Percentiles rank a stretch among this genome's conserved stretches.
phyloP scores from a whole-genome alignment of 1,140 invertebrate species.

The Cyrtorhinus lividipennis region DNA sequence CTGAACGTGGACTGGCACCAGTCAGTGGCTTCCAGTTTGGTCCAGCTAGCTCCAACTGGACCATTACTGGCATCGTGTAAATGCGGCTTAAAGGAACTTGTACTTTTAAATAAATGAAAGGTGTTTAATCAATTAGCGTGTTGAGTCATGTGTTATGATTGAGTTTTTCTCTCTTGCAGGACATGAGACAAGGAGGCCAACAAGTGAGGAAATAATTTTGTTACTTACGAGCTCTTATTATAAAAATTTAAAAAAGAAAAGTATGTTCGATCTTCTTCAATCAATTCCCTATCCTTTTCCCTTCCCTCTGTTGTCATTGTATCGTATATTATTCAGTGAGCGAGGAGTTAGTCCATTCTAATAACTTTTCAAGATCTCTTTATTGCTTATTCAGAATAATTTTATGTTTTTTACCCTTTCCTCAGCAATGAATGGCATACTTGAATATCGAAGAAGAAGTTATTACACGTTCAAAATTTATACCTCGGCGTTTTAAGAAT shows the following conservation, averaged over 20 bases:
- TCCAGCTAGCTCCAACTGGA: not conserved
- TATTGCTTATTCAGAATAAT: no score
- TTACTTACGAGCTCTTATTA: not conserved
- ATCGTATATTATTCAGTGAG: no score
- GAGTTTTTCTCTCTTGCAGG: slow-evolving; percentile 24
- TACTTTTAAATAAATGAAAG: not conserved
- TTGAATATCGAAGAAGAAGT: no score
- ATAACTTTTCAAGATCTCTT: no score
- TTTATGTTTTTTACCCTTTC: no score
- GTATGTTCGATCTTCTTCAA: no score
- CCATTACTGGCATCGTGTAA: not conserved
- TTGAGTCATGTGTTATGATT: not conserved
- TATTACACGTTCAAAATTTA: no score
- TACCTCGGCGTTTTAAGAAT: no score
- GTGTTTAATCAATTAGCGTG: not conserved
- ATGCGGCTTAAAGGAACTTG: not conserved
- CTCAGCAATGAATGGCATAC: no score
- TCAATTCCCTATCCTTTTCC: no score
- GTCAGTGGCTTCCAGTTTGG: not conserved
- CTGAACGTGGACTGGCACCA: not conserved
- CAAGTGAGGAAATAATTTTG: slow-evolving; percentile 25
- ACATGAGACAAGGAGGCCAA: slow-evolving; percentile 27
- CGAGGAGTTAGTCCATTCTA: no score
- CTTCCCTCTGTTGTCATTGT: no score
- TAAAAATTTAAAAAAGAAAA: not conserved